Evolutionary conservation across 2,888 invertebrate genomes (phyloP).

Genomic region (Scaptomyza tumidula): DNA sequence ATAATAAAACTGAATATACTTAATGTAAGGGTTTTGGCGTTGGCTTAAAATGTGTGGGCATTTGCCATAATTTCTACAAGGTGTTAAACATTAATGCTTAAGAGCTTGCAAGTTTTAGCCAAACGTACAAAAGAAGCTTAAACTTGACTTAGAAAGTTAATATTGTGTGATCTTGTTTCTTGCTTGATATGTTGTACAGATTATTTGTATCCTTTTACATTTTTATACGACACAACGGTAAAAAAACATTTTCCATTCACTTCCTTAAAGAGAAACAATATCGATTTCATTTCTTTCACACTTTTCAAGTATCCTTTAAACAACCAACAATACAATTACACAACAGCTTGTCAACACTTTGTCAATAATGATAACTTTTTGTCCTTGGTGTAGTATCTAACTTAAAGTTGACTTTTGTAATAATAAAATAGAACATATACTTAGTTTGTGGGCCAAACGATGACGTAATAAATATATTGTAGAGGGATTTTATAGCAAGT

Average conservation of each 20-base stretch:
- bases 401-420: not conserved
- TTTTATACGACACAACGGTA: no score
- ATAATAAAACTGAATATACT: not conserved
- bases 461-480: conserved; percentile 20
- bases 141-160: no score
- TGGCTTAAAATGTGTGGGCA: not conserved
- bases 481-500: not conserved
- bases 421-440: not conserved
- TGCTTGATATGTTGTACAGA: no score
- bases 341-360: not conserved
- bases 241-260: no score
- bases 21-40: not conserved
- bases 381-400: not conserved
- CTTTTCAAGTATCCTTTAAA: not conserved
- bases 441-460: not conserved
- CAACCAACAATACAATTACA: not conserved
- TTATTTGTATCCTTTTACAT: no score
- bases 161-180: no score
- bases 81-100: conserved; percentile 6
- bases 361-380: not conserved
- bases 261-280: not conserved
- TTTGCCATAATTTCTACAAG: conserved; percentile 2
- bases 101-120: not conserved
- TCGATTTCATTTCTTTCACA: not conserved
- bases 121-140: not conserved